Evolutionary conservation across 1,140 invertebrate species (phyloP).

Genomic region (Apis mellifera): Amel_HAv3.1 CM009940.2:10192001-10192500

Average conservation of each 20-base stretch:
- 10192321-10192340: slow-evolving; percentile 20
- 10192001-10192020: slow-evolving; percentile 45
- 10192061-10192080: slow-evolving; percentile 57
- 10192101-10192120: slow-evolving; percentile 35
- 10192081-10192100: slow-evolving; percentile 54
- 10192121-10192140: background rate
- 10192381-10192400: slow-evolving; percentile 35
- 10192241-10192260: too few species aligned
- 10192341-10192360: slow-evolving; percentile 50
- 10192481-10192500: background rate
- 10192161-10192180: background rate
- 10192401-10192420: background rate
- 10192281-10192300: background rate
- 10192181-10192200: too few species aligned
- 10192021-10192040: slow-evolving; percentile 52
- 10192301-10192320: slow-evolving; percentile 20
- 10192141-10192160: background rate
- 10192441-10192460: background rate
- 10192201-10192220: too few species aligned
- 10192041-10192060: slow-evolving; percentile 60
- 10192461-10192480: background rate
- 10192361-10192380: slow-evolving; percentile 59
- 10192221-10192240: too few species aligned
- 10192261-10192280: too few species aligned
- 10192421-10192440: background rate